phyloP scores from a whole-genome alignment of 2,888 invertebrate species.

The Bedellia somnulentella region DNA sequence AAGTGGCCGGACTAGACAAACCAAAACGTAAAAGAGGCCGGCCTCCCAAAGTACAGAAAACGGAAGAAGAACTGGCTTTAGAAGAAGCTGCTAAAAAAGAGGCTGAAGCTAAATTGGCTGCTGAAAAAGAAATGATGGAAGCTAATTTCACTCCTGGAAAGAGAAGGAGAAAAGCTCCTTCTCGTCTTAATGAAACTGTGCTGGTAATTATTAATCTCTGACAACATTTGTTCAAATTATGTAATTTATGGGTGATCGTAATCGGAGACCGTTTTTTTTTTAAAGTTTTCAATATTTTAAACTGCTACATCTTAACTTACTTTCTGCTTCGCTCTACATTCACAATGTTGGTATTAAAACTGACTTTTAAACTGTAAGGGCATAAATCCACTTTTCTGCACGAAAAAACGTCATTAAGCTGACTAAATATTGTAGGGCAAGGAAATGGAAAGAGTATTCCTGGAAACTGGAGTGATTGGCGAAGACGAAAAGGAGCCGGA shows the following conservation, averaged over 20 bases:
- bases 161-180: constrained; percentile 67
- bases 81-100: constrained; percentile 19
- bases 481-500: constrained; percentile 44
- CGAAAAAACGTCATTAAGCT: too few relatives aligned
- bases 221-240: too few relatives aligned
- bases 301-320: too few relatives aligned
- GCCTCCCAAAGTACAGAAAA: constrained; percentile 62
- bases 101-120: constrained; percentile 14
- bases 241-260: too few relatives aligned
- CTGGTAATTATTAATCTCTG: constrained; percentile 44
- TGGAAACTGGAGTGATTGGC: constrained; percentile 71
- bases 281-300: too few relatives aligned
- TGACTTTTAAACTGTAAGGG: too few relatives aligned
- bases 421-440: constrained; percentile 67
- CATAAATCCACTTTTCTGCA: too few relatives aligned
- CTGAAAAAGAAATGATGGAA: constrained; percentile 12
- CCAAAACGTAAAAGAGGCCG: constrained; percentile 71
- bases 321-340: too few relatives aligned
- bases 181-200: constrained; percentile 60
- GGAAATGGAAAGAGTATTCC: constrained; percentile 72
- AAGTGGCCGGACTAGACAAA: constrained; percentile 66
- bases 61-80: constrained; percentile 29
- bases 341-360: too few relatives aligned
- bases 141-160: constrained; percentile 59
- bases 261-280: too few relatives aligned